phyloP scores from a whole-genome alignment of 2,888 invertebrate species.

The Nyleta sp. region DNA sequence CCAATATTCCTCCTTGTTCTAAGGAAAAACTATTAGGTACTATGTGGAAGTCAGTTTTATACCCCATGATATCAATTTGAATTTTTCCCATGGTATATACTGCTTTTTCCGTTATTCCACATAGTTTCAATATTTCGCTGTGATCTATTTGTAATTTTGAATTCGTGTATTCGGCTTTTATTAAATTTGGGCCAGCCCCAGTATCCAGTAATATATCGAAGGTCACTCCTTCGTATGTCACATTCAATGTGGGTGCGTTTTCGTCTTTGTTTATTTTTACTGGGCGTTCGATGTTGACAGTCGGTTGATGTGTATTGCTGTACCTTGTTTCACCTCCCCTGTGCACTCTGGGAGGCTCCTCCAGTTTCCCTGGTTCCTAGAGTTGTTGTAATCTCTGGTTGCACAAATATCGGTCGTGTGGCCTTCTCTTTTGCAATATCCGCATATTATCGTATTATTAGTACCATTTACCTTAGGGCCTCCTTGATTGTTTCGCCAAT shows the following conservation, averaged over 20 bases:
- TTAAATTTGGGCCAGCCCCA: neutral
- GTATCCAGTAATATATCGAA: slow-evolving; percentile 1
- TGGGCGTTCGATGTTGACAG: neutral
- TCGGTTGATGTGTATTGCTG: neutral
- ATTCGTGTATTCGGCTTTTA: neutral
- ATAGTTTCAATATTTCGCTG: neutral
- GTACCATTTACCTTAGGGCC: neutral
- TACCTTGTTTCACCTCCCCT: neutral
- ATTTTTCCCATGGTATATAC: slow-evolving; percentile 6
- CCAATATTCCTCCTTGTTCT: neutral
- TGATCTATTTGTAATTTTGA: neutral
- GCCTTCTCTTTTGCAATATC: slow-evolving; percentile 3
- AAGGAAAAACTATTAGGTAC: neutral
- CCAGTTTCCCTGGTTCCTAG: slow-evolving; percentile 1
- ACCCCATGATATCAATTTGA: neutral
- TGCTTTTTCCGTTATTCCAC: neutral
- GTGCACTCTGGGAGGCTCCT: neutral
- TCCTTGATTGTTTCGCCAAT: neutral
- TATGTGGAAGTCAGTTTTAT: neutral
- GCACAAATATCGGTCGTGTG: neutral
- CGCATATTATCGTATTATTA: neutral
- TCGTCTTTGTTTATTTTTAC: neutral
- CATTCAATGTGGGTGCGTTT: neutral
- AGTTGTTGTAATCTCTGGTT: neutral
- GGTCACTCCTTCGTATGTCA: neutral